A percentile compares a stretch with the other conserved stretches of the same genome.
Evolutionary conservation across 1,140 invertebrate genomes (phyloP).

Genomic region (Aphis gossypii): DNA sequence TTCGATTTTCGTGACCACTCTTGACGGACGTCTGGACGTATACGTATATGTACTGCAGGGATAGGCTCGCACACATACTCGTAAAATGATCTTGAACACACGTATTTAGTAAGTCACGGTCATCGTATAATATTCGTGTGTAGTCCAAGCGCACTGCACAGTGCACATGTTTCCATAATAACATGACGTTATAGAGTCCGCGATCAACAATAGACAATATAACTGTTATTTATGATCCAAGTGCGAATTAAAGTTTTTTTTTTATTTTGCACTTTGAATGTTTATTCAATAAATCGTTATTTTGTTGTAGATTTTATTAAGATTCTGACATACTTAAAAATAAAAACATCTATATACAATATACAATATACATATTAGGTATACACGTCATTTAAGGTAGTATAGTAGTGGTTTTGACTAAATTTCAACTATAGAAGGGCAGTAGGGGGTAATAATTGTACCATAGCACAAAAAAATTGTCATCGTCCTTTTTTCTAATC

Average conservation of each 20-base stretch:
- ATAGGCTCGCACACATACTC: background rate
- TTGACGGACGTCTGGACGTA: constrained; percentile 35
- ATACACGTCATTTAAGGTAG: no score
- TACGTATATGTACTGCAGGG: background rate
- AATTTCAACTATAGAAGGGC: no score
- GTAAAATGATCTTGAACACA: constrained; percentile 37
- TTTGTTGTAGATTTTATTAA: no score
- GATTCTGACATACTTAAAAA: no score
- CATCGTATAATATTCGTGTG: background rate
- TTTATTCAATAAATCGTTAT: background rate
- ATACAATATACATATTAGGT: no score
- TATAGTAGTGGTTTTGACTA: no score
- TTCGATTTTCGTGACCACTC: constrained; percentile 22
- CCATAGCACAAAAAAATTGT: no score
- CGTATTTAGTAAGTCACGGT: constrained; percentile 43
- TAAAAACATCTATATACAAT: no score
- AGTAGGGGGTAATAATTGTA: no score
- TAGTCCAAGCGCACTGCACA: background rate
- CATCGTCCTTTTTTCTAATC: no score
- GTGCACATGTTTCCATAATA: background rate
- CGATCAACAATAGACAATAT: background rate
- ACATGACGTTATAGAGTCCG: background rate
- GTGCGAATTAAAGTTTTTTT: background rate
- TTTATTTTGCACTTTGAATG: background rate
- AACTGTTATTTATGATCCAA: background rate